Evolutionary conservation across 2,113 vertebrate genomes (phyloP).

Genomic region (Rhagologus leucostigma): DNA sequence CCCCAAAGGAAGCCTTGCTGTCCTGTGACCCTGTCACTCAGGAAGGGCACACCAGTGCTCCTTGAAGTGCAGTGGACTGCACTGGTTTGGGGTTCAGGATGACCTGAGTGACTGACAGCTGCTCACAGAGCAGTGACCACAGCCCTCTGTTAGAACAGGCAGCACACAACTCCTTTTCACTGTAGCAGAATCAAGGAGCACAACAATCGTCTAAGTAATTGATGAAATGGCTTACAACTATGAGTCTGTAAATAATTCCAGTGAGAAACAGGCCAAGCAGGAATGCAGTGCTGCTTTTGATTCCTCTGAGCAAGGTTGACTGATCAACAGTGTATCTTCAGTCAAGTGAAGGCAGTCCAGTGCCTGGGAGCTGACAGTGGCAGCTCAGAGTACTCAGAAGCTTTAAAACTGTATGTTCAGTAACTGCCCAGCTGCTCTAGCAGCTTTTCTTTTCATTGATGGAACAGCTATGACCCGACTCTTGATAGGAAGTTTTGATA

Average conservation of each 20-base stretch:
- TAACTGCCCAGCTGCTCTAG: neutral
- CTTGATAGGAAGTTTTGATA: neutral
- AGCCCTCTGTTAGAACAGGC: neutral
- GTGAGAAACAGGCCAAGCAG: neutral
- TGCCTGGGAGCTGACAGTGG: neutral
- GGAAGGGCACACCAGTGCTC: neutral
- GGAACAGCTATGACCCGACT: neutral
- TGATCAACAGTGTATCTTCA: neutral
- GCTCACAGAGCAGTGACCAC: neutral
- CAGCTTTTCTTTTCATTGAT: neutral
- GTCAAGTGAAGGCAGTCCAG: neutral
- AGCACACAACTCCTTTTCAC: neutral
- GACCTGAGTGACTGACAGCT: neutral
- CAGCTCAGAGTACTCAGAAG: neutral
- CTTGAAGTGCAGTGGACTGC: neutral
- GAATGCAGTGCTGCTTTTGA: neutral
- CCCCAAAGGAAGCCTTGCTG: neutral
- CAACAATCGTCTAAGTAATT: neutral
- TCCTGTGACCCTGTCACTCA: neutral
- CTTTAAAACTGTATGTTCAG: neutral
- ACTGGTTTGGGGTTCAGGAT: neutral
- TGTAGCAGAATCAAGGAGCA: neutral
- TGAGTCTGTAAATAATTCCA: neutral
- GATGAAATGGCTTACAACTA: neutral
- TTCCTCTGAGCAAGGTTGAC: neutral